Evolutionary conservation across 2,113 vertebrate genomes (phyloP).

Genomic region (Amblyornis subalaris): DNA sequence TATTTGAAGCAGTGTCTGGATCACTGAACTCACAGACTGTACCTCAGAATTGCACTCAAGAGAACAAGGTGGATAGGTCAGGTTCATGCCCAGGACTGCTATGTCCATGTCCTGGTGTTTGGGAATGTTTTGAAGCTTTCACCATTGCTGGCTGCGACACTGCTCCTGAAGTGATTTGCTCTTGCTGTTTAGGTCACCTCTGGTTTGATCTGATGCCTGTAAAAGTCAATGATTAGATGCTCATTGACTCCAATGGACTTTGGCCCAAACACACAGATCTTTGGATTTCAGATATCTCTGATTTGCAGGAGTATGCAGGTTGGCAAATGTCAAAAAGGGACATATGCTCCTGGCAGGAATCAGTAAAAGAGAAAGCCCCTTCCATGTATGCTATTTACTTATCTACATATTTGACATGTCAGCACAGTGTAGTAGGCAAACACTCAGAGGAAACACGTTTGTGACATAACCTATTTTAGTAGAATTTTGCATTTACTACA

Average conservation of each 20-base stretch:
- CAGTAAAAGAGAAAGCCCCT: not conserved
- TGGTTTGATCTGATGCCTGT: not conserved
- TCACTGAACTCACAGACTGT: not conserved
- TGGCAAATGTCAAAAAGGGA: not conserved
- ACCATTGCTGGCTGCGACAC: not conserved
- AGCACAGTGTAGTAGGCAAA: not conserved
- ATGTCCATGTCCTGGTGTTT: not conserved
- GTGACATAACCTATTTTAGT: not conserved
- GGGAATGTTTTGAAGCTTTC: not conserved
- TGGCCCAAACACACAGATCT: not conserved
- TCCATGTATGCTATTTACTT: not conserved
- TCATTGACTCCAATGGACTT: not conserved
- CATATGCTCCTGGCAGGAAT: not conserved
- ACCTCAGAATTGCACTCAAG: not conserved
- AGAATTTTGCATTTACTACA: not conserved
- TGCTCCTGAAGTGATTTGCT: not conserved
- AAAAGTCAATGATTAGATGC: not conserved
- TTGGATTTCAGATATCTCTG: not conserved
- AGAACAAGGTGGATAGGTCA: fast-evolving
- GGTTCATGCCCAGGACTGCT: not conserved
- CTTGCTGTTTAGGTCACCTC: not conserved
- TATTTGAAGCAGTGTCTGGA: not conserved
- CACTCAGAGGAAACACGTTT: not conserved
- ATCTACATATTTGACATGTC: not conserved
- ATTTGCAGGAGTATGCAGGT: not conserved